phyloP scores from a whole-genome alignment of 2,888 invertebrate genomes.

The Drosophila peninsularis region DNA sequence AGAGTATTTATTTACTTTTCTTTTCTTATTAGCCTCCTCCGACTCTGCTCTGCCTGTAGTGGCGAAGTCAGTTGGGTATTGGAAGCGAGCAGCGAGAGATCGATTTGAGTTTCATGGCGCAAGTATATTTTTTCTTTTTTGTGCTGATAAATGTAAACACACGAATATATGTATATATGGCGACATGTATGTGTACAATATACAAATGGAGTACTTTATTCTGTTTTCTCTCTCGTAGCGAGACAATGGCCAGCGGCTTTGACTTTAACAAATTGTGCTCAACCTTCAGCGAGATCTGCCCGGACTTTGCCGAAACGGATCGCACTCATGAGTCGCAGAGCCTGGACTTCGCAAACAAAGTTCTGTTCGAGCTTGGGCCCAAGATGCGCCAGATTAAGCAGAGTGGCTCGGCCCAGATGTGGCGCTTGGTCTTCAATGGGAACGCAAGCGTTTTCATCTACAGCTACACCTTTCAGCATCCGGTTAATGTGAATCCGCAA shows the following conservation, averaged over 20 bases:
- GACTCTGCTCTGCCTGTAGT: not conserved
- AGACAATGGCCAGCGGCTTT: slow-evolving; percentile 21
- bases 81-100: not conserved
- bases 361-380: slow-evolving; percentile 55
- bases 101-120: not conserved
- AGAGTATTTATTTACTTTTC: not conserved
- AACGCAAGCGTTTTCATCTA: slow-evolving; percentile 42
- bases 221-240: not conserved
- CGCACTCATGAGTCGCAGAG: slow-evolving; percentile 30
- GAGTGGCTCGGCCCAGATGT: slow-evolving; percentile 47
- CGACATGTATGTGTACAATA: not conserved
- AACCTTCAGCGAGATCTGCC: slow-evolving; percentile 48
- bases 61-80: slow-evolving; percentile 12
- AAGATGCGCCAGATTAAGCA: slow-evolving; percentile 52
- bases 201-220: not conserved
- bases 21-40: not conserved
- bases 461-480: slow-evolving; percentile 43
- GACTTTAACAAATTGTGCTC: slow-evolving; percentile 34
- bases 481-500: slow-evolving; percentile 51
- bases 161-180: not conserved
- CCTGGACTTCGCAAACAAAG: slow-evolving; percentile 56
- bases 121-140: slow-evolving; percentile 4
- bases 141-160: not conserved
- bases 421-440: slow-evolving; percentile 49
- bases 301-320: slow-evolving; percentile 43